Base-by-base conservation (phyloP, 2,113 vertebrate species). In the Synodontis membranacea region DNA sequence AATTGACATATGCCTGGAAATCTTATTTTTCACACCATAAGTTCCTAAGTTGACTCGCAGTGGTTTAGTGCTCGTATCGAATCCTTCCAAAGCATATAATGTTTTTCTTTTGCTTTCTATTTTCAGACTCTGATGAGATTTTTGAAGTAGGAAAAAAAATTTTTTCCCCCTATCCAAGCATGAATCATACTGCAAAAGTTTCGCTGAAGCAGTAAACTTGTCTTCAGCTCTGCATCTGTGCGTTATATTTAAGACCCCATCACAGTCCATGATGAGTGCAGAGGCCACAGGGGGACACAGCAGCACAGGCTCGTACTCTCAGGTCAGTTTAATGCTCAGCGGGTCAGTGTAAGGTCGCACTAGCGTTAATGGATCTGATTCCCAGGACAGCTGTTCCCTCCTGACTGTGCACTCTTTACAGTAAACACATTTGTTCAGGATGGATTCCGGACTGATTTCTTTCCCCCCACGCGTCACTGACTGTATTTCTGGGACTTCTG, bases 241-340 rank as follows among this genome's bases (percentile, higher is more conserved):
- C 2, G 48, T 79, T 37, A 58, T 39, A 52, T 58, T 58, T 42
- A 58, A 58, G 23, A 80, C 10, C 11, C 52, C 19, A 64, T 75
- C 34, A 52, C 66, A 58, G 21, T 39, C 60, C 87, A 64, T 89
- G 90, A 92, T 90, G 86, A 83, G 84, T 80, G 82, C 37, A 31
- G 81, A 84, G 84, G 83, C 90, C 84, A 78, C 85, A 87, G 88
- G 83, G 86, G 88, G 87, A 84, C 85, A 91, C 85, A 44, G 84
- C 42, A 44, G 52, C 19, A 6, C 5, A n/a, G 86, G 76, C 56
- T 1, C 56, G 68, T 68, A 79, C n/a, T 11, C 5, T 80, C 84
- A 74, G 90, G 92, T 80, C 48, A 79, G 44, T n/a, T 60, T 60
- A 23, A 56, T 19, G 91, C 91, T 93, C 89, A 82, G 85, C 72